Evolutionary conservation across 2,113 vertebrate genomes (phyloP), one percentile per base, ranked within the genome.

Genomic region (Platichthys stellatus): DNA sequence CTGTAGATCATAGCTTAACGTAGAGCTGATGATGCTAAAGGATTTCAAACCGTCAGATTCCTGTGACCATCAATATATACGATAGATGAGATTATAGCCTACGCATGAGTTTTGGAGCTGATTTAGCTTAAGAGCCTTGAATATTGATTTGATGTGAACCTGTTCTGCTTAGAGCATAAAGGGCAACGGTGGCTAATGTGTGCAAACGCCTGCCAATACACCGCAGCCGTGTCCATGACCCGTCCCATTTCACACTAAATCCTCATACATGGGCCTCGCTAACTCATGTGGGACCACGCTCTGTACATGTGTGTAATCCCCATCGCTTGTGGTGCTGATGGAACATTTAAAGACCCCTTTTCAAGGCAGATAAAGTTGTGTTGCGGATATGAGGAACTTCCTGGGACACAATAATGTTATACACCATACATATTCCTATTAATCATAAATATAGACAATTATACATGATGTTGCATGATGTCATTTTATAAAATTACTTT

Each of bases 101-200:
- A 15, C 21, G 18, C 65, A 84, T 89, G 85, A 65, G 81, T 88
- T 82, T 63, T 5, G 28, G 72, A 72, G 86, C 81, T 90, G 88
- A 89, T 86, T 87, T 85, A 82, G 86, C 86, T 87, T 82, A 17
- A 77, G 54, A 79, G 82, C 86, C 89, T 75, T 15, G n/a, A 24
- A 28, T 59, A 93, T 91, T 69, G 86, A 91, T 92, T 84, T 17
- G 53, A 64, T 72, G 58, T 80, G 65, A 83, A 83, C 79, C 65
- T 49, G 54, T 15, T 69, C 35, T 61, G 56, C 75, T 72, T 61
- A 40, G 69, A 74, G 60, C 38, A 28, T 51, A 89, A 79, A 81
- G 76, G 78, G 63, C 87, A 86, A 71, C 68, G 5, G 79, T 69
- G 78, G 80, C 64, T 85, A 88, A 90, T 75, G 60, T 66, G 87